A percentile compares a stretch with the other conserved stretches of the same genome.
phyloP scores from a whole-genome alignment of 2,888 invertebrate genomes.

The Phaonia tiefii region DNA sequence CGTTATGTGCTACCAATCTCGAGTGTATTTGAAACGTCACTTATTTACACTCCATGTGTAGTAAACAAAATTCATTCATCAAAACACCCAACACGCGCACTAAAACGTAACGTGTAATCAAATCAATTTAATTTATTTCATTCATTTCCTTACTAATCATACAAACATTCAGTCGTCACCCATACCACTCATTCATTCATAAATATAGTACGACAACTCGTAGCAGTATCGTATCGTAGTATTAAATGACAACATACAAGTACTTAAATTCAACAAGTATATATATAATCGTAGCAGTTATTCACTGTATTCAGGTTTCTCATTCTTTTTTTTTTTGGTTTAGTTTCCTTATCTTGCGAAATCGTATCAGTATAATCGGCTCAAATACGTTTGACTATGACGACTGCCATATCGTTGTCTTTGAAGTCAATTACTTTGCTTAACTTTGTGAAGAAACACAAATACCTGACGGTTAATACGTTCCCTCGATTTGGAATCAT shows the following conservation, averaged over 20 bases:
- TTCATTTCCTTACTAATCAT: slow-evolving; percentile 63
- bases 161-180: slow-evolving; percentile 34
- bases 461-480: no score
- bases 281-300: not conserved
- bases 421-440: not conserved
- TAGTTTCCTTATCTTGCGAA: slow-evolving; percentile 2
- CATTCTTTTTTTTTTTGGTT: not conserved
- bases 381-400: no score
- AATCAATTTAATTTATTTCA: slow-evolving; percentile 51
- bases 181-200: slow-evolving; percentile 15
- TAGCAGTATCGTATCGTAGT: slow-evolving; percentile 9
- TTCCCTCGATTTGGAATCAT: not conserved
- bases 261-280: no score
- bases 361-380: slow-evolving; percentile 13
- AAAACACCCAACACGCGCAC: slow-evolving; percentile 47
- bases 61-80: slow-evolving; percentile 59
- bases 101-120: slow-evolving; percentile 49
- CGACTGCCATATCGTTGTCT: not conserved
- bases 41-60: slow-evolving; percentile 16
- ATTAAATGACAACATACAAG: not conserved
- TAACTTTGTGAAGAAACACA: not conserved
- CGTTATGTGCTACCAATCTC: not conserved
- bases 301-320: not conserved
- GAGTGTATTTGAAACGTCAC: not conserved
- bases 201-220: no score